These are phyloP conservation scores for Drosophila subsilvestris DNA, from an alignment of 2,888 invertebrate species.

Conservation along the genomic window DNA sequence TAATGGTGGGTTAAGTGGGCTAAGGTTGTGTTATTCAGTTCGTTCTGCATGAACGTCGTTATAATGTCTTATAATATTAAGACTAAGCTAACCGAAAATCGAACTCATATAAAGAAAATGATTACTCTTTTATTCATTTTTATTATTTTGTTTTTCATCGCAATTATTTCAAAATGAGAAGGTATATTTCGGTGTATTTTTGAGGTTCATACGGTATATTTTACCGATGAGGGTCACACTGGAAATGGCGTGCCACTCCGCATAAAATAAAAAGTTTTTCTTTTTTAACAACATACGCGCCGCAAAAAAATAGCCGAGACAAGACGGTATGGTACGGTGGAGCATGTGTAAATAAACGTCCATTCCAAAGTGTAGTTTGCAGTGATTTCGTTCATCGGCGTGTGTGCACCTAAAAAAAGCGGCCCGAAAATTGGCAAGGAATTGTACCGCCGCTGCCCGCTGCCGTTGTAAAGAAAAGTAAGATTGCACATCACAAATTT, in stretches of 20 bases:
- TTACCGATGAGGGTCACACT: background rate
- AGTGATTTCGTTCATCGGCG: slow-evolving; percentile 4
- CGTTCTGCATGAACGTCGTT: too few relatives aligned
- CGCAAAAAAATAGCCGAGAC: slow-evolving; percentile 25
- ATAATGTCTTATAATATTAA: too few relatives aligned
- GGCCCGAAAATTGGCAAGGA: slow-evolving; percentile 31
- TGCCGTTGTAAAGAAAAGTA: slow-evolving; percentile 39
- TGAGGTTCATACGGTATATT: background rate
- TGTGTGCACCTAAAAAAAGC: slow-evolving; percentile 8
- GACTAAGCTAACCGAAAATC: too few relatives aligned
- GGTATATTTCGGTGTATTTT: too few relatives aligned
- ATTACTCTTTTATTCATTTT: too few relatives aligned
- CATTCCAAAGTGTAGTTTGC: slow-evolving; percentile 2
- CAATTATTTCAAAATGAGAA: too few relatives aligned
- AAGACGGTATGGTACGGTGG: slow-evolving; percentile 3
- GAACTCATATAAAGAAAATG: too few relatives aligned
- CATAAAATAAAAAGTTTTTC: slow-evolving; percentile 54
- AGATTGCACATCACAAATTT: slow-evolving; percentile 19
- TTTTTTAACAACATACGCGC: slow-evolving; percentile 54
- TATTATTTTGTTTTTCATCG: too few relatives aligned
- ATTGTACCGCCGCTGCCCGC: slow-evolving; percentile 32
- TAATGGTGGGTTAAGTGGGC: too few relatives aligned
- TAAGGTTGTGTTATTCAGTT: too few relatives aligned
- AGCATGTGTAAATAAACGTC: slow-evolving; percentile 47
- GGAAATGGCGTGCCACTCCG: slow-evolving; percentile 21